Conservation (phyloP, 37 sponge, comb jelly and placozoan species). For the Lycopodina hypogea region DNA sequence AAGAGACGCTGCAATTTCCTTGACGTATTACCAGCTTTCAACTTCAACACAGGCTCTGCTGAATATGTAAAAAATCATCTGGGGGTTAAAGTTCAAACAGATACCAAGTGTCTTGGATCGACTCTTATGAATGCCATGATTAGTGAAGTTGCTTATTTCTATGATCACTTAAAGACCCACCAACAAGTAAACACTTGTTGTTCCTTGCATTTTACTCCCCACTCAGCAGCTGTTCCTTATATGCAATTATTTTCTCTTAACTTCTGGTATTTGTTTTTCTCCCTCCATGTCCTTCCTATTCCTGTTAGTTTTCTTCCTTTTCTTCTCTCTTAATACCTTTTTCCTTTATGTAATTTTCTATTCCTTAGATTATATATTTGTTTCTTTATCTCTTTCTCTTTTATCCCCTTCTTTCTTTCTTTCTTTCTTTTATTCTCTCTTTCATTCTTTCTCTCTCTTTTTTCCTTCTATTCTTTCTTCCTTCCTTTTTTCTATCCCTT, state of each 20-base stretch:
- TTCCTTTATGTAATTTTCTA: neutral
- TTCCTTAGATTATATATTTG: neutral
- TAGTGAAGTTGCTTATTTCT: constrained; percentile 70
- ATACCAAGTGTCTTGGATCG: constrained; percentile 74
- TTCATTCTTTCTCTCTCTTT: no score
- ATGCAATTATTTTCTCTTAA: no score
- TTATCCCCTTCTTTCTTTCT: no score
- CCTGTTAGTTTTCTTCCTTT: neutral
- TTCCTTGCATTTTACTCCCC: no score
- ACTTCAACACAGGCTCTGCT: constrained; percentile 69
- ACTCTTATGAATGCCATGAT: constrained; percentile 81
- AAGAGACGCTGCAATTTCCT: constrained; percentile 70
- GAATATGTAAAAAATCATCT: constrained; percentile 28
- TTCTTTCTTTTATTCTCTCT: no score
- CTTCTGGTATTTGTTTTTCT: no score
- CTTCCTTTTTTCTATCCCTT: no score
- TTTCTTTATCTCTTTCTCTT: no score
- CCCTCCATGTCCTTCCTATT: neutral
- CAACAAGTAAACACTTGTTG: constrained; percentile 71
- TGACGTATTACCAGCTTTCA: constrained; percentile 60
- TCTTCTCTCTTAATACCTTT: neutral
- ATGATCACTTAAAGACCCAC: constrained; percentile 61
- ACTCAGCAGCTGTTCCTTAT: no score
- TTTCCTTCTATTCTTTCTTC: no score
- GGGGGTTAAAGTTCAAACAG: constrained; percentile 27